Evolutionary conservation across 1,140 invertebrate genomes (phyloP).

Genomic region (Drosophila sucinea): DNA sequence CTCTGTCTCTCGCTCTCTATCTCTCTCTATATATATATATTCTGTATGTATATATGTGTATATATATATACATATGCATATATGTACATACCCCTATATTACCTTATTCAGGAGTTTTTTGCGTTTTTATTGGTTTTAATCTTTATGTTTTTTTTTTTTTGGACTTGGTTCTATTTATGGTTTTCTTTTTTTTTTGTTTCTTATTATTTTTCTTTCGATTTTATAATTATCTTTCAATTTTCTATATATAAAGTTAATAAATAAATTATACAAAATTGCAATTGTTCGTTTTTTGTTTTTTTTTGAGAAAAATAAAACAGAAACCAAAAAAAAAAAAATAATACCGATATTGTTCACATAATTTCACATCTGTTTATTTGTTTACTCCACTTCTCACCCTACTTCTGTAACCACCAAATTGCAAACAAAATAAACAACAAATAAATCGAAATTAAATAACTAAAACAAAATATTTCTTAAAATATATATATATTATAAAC

Average conservation of each 20-base stretch:
- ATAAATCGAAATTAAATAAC: slow-evolving; percentile 44
- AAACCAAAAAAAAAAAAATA: slow-evolving; percentile 30
- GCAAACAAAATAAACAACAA: slow-evolving; percentile 64
- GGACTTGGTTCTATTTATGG: slow-evolving; percentile 8
- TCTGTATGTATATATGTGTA: slow-evolving; percentile 1
- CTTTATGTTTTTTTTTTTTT: slow-evolving; percentile 23
- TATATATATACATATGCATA: background rate
- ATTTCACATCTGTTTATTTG: slow-evolving; percentile 83
- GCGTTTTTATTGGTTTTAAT: slow-evolving; percentile 30
- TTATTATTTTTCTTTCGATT: slow-evolving; percentile 22
- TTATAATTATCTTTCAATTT: slow-evolving; percentile 48
- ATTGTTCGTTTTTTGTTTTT: slow-evolving; percentile 35
- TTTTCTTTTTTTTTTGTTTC: slow-evolving; percentile 10
- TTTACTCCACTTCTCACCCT: slow-evolving; percentile 83
- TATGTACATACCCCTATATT: background rate
- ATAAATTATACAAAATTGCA: slow-evolving; percentile 35
- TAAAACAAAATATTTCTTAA: slow-evolving; percentile 6
- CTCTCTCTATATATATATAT: background rate
- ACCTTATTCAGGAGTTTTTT: slow-evolving; percentile 38
- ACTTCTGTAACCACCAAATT: slow-evolving; percentile 79
- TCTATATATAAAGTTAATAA: slow-evolving; percentile 36
- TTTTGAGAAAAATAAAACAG: slow-evolving; percentile 17
- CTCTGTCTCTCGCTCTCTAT: background rate
- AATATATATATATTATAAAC: slow-evolving; percentile 33
- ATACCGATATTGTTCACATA: slow-evolving; percentile 78